A percentile compares a stretch with the other conserved stretches of the same genome.
Evolutionary conservation across 2,888 invertebrate genomes (phyloP).

Genomic region (Cerastis rubricosa): DNA sequence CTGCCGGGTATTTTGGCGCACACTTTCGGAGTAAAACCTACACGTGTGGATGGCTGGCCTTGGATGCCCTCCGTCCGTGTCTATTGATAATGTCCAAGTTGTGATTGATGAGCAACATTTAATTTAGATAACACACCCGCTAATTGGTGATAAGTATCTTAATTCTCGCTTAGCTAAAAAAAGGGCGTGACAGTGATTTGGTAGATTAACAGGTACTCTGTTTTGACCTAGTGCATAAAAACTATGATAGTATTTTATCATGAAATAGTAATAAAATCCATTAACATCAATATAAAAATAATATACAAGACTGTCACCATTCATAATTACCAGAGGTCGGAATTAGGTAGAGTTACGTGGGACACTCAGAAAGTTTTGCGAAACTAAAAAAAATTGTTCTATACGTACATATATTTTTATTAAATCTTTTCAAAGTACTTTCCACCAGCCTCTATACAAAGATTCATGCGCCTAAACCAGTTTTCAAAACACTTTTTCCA

Average conservation of each 20-base stretch:
- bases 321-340: too few species aligned
- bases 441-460: too few species aligned
- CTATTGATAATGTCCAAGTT: conserved; percentile 30
- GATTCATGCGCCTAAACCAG: too few species aligned
- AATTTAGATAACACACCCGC: conserved; percentile 37
- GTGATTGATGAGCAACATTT: conserved; percentile 40
- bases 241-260: conserved; percentile 26
- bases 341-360: too few species aligned
- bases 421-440: too few species aligned
- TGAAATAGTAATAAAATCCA: conserved; percentile 5
- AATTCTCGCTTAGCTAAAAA: conserved; percentile 18
- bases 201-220: background rate
- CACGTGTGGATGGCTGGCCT: background rate
- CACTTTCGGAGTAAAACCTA: background rate
- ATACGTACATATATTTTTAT: too few species aligned
- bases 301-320: conserved; percentile 34
- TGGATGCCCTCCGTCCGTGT: background rate
- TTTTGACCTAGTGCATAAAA: conserved; percentile 12
- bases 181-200: conserved; percentile 28
- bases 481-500: too few species aligned
- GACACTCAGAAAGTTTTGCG: too few species aligned
- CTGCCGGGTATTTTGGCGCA: too few species aligned
- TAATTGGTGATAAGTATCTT: conserved; percentile 40
- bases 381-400: too few species aligned
- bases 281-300: conserved; percentile 14